Evolutionary conservation across 2,113 vertebrate genomes (phyloP).

Genomic region (Oreochromis tanganicae): DNA sequence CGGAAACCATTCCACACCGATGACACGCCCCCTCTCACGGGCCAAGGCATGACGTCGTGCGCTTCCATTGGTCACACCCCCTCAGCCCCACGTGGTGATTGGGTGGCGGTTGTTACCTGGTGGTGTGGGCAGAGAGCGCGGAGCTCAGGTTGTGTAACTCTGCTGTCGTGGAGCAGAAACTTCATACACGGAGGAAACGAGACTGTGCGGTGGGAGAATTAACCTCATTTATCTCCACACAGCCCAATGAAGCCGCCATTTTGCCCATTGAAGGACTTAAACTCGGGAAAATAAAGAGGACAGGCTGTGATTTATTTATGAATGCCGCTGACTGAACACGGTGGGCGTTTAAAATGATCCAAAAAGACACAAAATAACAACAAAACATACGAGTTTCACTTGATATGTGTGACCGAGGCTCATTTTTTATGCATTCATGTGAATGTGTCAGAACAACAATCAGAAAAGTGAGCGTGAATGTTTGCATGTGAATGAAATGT

Average conservation of each 20-base stretch:
- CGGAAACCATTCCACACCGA: conserved; percentile 9
- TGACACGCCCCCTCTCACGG: not conserved
- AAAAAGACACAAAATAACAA: not conserved
- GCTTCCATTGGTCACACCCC: conserved; percentile 69
- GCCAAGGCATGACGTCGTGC: not conserved
- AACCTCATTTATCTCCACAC: not conserved
- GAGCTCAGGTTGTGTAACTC: conserved; percentile 20
- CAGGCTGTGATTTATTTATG: not conserved
- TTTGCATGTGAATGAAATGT: not conserved
- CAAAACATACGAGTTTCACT: not conserved
- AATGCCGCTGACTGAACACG: not conserved
- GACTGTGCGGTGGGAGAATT: not conserved
- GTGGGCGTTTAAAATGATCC: not conserved
- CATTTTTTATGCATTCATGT: not conserved
- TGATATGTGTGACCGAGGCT: not conserved
- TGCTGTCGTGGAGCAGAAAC: conserved; percentile 19
- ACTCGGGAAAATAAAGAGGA: not conserved
- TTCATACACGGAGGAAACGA: not conserved
- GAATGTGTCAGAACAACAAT: not conserved
- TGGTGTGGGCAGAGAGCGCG: conserved; percentile 8
- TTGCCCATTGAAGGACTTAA: not conserved
- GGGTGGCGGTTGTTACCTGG: conserved; percentile 64
- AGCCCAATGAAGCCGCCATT: not conserved
- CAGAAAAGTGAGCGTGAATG: not conserved
- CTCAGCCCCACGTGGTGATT: conserved; percentile 41